Evolutionary conservation across 2,797 vertebrate genomes (phyloP).

Genomic region (Rhinoraja longicauda): DNA sequence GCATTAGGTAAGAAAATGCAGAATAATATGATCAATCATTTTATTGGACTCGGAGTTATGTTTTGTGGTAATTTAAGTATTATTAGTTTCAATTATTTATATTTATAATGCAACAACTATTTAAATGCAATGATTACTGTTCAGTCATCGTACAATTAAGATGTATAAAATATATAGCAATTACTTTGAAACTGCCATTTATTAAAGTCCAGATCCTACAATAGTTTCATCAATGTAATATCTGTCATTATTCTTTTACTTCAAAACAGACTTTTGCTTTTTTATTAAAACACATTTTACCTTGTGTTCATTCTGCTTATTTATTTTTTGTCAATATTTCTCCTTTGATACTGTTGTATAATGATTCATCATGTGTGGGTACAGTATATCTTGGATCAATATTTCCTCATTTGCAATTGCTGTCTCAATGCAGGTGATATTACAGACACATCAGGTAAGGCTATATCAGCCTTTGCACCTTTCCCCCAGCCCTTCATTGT

Average conservation of each 20-base stretch:
- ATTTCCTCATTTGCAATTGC: conserved; percentile 78
- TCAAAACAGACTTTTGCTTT: conserved; percentile 52
- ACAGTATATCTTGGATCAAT: conserved; percentile 68
- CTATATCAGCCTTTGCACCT: conserved; percentile 20
- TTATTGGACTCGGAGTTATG: background rate
- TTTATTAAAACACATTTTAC: conserved; percentile 51
- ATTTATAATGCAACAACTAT: background rate
- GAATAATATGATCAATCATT: background rate
- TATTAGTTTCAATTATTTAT: background rate
- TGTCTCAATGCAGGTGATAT: conserved; percentile 78
- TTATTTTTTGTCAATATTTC: conserved; percentile 49
- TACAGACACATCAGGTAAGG: conserved; percentile 83
- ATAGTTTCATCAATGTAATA: conserved; percentile 35
- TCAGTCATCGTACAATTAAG: background rate
- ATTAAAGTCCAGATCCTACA: conserved; percentile 14
- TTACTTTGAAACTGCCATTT: background rate
- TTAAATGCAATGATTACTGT: background rate
- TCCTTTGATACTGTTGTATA: conserved; percentile 57
- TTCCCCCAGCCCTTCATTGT: background rate
- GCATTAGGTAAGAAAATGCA: background rate
- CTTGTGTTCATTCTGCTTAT: conserved; percentile 56
- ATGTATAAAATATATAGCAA: background rate
- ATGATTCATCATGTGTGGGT: conserved; percentile 53
- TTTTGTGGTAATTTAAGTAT: background rate
- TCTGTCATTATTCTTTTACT: conserved; percentile 30